Evolutionary conservation across 2,113 vertebrate species (phyloP).

Genomic region (Corynorhinus townsendii): DNA sequence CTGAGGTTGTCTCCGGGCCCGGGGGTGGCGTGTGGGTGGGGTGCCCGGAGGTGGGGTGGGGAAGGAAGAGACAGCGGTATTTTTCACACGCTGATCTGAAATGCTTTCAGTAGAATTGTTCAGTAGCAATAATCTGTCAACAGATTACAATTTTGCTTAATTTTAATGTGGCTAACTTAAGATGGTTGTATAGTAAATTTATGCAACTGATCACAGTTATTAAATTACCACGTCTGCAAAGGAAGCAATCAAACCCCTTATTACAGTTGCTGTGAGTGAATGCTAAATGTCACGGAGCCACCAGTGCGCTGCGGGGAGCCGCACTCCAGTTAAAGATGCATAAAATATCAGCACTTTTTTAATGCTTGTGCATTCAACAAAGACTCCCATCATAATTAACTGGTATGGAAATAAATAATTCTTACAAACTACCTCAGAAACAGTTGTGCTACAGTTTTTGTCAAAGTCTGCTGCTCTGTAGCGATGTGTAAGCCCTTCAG

Average conservation of each 20-base stretch:
- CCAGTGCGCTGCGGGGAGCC: constrained; percentile 89
- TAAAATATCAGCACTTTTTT: constrained; percentile 92
- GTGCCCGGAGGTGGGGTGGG: constrained; percentile 38
- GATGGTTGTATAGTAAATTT: constrained; percentile 91
- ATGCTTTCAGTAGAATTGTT: constrained; percentile 87
- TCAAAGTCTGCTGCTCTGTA: constrained; percentile 82
- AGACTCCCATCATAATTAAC: constrained; percentile 93
- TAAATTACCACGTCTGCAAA: constrained; percentile 92
- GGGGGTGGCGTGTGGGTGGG: constrained; percentile 8
- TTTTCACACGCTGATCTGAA: constrained; percentile 83
- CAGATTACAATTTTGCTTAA: constrained; percentile 91
- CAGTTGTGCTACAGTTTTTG: constrained; percentile 84
- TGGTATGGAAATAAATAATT: constrained; percentile 91
- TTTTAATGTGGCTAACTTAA: constrained; percentile 91
- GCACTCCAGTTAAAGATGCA: constrained; percentile 91
- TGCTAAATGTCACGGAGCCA: constrained; percentile 92
- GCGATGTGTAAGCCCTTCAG: constrained; percentile 83
- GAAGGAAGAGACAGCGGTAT: constrained; percentile 64
- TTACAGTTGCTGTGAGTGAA: constrained; percentile 91
- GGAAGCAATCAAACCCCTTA: constrained; percentile 93
- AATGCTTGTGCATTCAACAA: constrained; percentile 90
- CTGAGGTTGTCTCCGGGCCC: constrained; percentile 57
- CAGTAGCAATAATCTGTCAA: constrained; percentile 87
- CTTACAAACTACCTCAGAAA: constrained; percentile 91
- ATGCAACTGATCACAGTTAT: constrained; percentile 94